Base-by-base conservation (phyloP, 2,888 invertebrate genomes). In the Cataglyphis cursor region DNA sequence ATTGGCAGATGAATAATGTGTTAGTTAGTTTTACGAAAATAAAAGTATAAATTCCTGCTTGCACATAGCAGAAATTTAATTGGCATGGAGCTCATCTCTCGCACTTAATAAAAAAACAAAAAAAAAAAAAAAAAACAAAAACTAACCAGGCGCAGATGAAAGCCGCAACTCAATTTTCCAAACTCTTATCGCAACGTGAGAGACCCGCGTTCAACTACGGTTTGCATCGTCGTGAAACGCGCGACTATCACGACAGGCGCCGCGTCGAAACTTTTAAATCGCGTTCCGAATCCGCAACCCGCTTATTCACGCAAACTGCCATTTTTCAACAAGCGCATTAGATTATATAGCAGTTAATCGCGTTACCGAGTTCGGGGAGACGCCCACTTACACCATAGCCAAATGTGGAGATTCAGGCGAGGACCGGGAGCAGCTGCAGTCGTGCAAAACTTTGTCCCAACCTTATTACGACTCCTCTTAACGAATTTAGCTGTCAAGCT, bases 391-490 rank as follows among this genome's bases (percentile, higher is more conserved):
- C 83, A 82, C 48, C 51, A 28, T 78, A 76, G 66, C 78, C 64
- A 83, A 87, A 83, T 59, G 78, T 48, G 61, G 72, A 61, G 51
- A 82, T 44, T 61, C 62, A 81, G 76, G 76, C 72, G 76, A 82
- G 85, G 85, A 83, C 75, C 85, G 84, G 73, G 85, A 87, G 85
- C 85, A 86, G 87, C 87, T 86, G 88, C 89, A 88, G 81, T 89
- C 85, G 85, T 61, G 87, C 88, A 72, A 92, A 93, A 93, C 92
- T 93, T 93, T 90, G 85, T 87, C 86, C 89, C 90, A 92, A 93
- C 91, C 92, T 93, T 93, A 93, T 93, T 92, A 93, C 92, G 91
- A 93, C 88, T 93, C 85, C 91, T 91, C 92, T 91, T 93, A 93
- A 93, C 93, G 92, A 93, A 93, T 93, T 93, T 92, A 92, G 92